Percentiles rank a stretch among this genome's conserved stretches.
These are phyloP conservation scores for Exaiptasia diaphana DNA, from an alignment of 64 coral and sea anemone genomes.

Conservation along the genomic window DNA sequence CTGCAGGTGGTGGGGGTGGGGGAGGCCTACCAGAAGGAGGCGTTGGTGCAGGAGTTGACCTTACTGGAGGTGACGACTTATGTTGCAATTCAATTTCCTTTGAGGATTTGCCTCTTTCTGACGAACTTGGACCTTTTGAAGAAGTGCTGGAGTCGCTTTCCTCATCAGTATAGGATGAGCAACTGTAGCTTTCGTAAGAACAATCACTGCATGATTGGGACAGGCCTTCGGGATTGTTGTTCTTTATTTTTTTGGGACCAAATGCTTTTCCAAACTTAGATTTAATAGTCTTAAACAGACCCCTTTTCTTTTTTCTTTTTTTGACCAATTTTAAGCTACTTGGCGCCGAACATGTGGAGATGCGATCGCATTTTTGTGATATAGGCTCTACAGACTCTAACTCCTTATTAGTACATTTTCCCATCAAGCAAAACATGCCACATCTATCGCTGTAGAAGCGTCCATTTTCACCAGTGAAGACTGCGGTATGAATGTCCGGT, in stretches of 20 bases:
- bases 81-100: background rate
- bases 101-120: background rate
- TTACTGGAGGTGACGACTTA: background rate
- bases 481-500: background rate
- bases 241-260: background rate
- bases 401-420: background rate
- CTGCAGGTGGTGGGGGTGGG: background rate
- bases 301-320: background rate
- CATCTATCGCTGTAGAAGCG: background rate
- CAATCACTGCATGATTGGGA: background rate
- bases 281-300: background rate
- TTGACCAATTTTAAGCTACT: background rate
- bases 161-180: background rate
- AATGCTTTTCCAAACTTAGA: background rate
- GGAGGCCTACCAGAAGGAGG: background rate
- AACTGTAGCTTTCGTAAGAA: background rate
- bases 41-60: background rate
- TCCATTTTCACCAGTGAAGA: background rate
- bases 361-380: too few relatives aligned
- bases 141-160: background rate
- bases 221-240: background rate
- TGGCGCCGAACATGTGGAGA: background rate
- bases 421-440: background rate
- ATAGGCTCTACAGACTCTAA: background rate
- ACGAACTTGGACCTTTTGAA: background rate